A percentile compares a stretch with the other conserved stretches of the same genome.
These are phyloP conservation scores for Lathronympha strigana DNA, from an alignment of 2,888 invertebrate species.

Conservation along the genomic window DNA sequence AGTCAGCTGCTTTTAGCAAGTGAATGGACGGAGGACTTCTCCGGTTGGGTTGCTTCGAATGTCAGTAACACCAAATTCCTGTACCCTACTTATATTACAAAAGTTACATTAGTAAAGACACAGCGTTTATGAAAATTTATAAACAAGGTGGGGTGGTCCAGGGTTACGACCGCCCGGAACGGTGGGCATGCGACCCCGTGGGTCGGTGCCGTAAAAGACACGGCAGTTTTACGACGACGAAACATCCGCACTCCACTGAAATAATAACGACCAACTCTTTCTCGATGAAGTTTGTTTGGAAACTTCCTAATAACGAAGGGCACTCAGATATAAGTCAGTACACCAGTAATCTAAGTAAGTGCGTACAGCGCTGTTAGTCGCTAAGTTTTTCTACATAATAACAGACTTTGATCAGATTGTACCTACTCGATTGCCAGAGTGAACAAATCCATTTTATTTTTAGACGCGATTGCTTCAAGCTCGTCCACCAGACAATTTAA, in stretches of 20 bases:
- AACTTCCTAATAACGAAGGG: constrained; percentile 7
- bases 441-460: not conserved
- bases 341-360: no score
- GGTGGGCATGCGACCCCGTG: constrained; percentile 57
- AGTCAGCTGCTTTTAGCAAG: no score
- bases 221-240: constrained; percentile 70
- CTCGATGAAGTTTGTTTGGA: constrained; percentile 22
- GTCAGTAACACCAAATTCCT: not conserved
- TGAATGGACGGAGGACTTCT: no score
- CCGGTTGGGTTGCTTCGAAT: not conserved
- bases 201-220: constrained; percentile 65
- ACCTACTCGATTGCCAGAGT: not conserved
- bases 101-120: constrained; percentile 34
- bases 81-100: not conserved
- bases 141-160: constrained; percentile 63
- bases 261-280: constrained; percentile 50
- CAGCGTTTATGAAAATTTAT: constrained; percentile 68
- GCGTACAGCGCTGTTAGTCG: no score
- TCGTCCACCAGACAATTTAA: not conserved
- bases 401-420: no score
- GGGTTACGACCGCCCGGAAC: constrained; percentile 68
- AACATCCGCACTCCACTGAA: constrained; percentile 57
- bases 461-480: not conserved
- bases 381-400: no score
- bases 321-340: no score